Conservation (phyloP, 2,113 vertebrate genomes). For the Mus pahari region DNA sequence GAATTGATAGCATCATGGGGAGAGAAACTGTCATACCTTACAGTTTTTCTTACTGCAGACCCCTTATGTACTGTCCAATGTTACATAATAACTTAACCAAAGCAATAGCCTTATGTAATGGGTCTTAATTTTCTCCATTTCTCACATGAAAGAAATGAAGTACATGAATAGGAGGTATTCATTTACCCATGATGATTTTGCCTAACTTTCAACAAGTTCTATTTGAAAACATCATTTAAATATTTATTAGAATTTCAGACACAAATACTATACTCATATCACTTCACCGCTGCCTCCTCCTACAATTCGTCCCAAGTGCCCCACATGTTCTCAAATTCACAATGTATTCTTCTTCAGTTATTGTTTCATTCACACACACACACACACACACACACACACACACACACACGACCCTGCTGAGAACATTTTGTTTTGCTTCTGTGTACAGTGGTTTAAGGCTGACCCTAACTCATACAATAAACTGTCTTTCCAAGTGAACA, state of each 20-base stretch:
- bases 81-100: not conserved
- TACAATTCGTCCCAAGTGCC: not conserved
- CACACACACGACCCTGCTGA: not conserved
- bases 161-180: not conserved
- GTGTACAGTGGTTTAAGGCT: not conserved
- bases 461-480: not conserved
- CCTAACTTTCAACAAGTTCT: not conserved
- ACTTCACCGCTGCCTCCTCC: too few relatives aligned
- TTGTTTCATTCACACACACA: not conserved
- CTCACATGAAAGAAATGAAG: not conserved
- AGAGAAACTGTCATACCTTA: not conserved
- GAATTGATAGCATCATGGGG: rapidly evolving
- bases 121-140: not conserved
- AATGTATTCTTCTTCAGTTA: not conserved
- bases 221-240: not conserved
- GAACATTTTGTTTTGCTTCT: not conserved
- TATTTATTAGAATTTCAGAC: not conserved
- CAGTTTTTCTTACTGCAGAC: rapidly evolving
- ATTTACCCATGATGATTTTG: not conserved
- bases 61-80: not conserved
- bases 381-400: not conserved
- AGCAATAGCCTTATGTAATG: not conserved
- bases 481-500: not conserved
- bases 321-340: not conserved
- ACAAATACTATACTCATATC: not conserved